Percentiles rank a stretch among this genome's conserved stretches.
These are phyloP conservation scores for Sesamia nonagrioides DNA, from an alignment of 1,140 invertebrate genomes.

Conservation along the genomic window DNA sequence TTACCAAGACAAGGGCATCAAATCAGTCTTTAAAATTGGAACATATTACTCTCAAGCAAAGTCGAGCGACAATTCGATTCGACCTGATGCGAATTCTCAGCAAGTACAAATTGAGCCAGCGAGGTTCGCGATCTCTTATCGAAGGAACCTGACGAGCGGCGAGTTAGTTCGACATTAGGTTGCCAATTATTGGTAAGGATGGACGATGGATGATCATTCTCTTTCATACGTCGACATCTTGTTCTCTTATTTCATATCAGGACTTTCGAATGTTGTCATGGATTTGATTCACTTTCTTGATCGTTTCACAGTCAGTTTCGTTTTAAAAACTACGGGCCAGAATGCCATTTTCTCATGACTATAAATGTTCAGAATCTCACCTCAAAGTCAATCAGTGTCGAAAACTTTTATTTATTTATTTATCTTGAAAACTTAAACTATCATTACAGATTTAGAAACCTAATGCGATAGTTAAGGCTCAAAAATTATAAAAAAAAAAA, in stretches of 20 bases:
- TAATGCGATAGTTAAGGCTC: too few species aligned
- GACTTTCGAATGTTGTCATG: not conserved
- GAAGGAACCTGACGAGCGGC: slow-evolving; percentile 77
- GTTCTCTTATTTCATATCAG: slow-evolving; percentile 21
- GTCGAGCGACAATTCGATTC: slow-evolving; percentile 80
- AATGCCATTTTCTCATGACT: not conserved
- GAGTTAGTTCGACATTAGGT: slow-evolving; percentile 68
- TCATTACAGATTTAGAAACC: too few species aligned
- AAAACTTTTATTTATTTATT: too few species aligned
- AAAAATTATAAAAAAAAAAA: too few species aligned
- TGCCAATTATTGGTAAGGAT: slow-evolving; percentile 67
- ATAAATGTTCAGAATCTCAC: too few species aligned
- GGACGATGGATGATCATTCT: slow-evolving; percentile 40
- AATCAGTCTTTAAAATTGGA: slow-evolving; percentile 79
- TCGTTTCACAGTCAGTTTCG: too few species aligned
- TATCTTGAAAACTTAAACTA: too few species aligned
- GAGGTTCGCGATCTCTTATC: slow-evolving; percentile 76
- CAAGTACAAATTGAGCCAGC: slow-evolving; percentile 84
- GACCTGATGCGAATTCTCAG: slow-evolving; percentile 83
- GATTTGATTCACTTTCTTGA: not conserved
- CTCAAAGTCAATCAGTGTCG: too few species aligned
- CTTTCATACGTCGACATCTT: slow-evolving; percentile 16
- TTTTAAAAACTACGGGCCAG: too few species aligned
- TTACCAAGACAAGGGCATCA: slow-evolving; percentile 72
- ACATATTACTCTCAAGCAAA: slow-evolving; percentile 81